A percentile compares a stretch with the other conserved stretches of the same genome.
Conservation (phyloP, 1,140 invertebrate genomes). For the Amyelois transitella region DNA sequence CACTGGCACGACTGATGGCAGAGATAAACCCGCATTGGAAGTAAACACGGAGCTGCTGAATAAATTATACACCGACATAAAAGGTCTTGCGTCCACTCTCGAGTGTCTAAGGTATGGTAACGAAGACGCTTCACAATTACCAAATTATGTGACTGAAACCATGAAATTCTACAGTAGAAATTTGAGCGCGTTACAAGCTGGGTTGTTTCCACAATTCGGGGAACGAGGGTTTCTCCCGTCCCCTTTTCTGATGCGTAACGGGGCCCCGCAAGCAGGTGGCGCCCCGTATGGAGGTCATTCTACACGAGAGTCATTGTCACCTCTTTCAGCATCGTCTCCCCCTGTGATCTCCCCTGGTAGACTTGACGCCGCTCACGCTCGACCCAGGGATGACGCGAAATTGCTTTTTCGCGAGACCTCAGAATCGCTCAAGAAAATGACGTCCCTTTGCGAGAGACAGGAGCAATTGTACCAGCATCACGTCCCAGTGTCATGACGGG, state of each 20-base stretch:
- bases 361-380: slow-evolving; percentile 57
- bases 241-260: slow-evolving; percentile 60
- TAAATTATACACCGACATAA: slow-evolving; percentile 84
- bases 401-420: slow-evolving; percentile 73
- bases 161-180: slow-evolving; percentile 72
- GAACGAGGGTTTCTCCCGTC: slow-evolving; percentile 62
- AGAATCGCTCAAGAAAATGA: slow-evolving; percentile 72
- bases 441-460: slow-evolving; percentile 70
- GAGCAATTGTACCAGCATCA: slow-evolving; percentile 74
- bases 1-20: slow-evolving; percentile 77
- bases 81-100: slow-evolving; percentile 69
- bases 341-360: slow-evolving; percentile 66
- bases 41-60: slow-evolving; percentile 87
- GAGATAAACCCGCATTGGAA: slow-evolving; percentile 77
- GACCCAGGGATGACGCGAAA: slow-evolving; percentile 61
- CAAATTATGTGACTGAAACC: slow-evolving; percentile 67
- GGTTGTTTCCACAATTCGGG: slow-evolving; percentile 51
- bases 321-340: slow-evolving; percentile 67
- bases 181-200: slow-evolving; percentile 53
- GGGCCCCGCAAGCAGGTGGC: slow-evolving; percentile 37
- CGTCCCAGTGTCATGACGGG: slow-evolving; percentile 73
- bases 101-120: slow-evolving; percentile 64
- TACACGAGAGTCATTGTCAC: slow-evolving; percentile 63
- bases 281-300: slow-evolving; percentile 55
- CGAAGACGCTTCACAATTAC: slow-evolving; percentile 56